These are phyloP conservation scores for Circaetus gallicus DNA, from an alignment of 2,113 vertebrate species.

Conservation along the genomic window DNA sequence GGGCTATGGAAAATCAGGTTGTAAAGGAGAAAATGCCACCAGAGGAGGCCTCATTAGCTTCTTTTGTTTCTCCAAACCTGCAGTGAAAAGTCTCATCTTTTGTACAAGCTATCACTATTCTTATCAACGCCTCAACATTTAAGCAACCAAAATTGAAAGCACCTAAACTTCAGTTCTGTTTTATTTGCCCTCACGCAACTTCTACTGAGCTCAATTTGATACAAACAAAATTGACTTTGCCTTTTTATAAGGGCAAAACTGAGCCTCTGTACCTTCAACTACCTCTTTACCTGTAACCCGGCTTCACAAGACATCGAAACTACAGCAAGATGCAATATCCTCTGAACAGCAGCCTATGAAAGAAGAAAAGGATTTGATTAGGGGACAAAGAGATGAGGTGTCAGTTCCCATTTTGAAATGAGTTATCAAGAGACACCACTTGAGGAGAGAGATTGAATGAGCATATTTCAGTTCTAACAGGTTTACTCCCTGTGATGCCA, in stretches of 20 bases:
- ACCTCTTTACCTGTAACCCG: neutral
- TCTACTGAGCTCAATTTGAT: neutral
- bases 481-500: neutral
- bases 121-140: neutral
- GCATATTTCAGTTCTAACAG: neutral
- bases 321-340: constrained; percentile 4
- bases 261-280: neutral
- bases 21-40: neutral
- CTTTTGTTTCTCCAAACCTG: neutral
- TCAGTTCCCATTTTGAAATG: constrained; percentile 24
- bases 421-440: constrained; percentile 6
- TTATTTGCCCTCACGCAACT: neutral
- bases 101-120: neutral
- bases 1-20: neutral
- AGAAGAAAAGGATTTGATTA: constrained; percentile 34
- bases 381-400: constrained; percentile 5
- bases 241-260: neutral
- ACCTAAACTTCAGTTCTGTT: neutral
- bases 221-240: neutral
- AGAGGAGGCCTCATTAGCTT: neutral
- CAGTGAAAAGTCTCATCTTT: neutral
- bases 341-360: neutral
- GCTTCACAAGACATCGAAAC: neutral
- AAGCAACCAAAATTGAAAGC: neutral
- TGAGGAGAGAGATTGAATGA: neutral